Evolutionary conservation across 92 coral and sea anemone species (phyloP), one percentile per base, ranked within the genome.

Genomic region (Actinostola sp.): DNA sequence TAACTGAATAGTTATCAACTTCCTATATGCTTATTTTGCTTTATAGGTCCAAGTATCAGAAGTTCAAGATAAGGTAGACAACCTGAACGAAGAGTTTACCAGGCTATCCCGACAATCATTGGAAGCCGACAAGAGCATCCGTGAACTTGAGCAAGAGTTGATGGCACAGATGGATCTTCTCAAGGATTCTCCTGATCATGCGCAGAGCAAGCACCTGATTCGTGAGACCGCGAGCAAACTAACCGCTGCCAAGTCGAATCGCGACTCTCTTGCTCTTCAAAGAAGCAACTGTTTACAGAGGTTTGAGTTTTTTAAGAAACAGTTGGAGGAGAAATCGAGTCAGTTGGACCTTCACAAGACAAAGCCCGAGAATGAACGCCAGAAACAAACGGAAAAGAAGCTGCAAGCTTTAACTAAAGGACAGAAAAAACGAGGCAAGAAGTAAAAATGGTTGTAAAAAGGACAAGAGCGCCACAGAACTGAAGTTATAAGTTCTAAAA

Each of bases 101-200:
- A 84, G 82, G 50, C 85, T 91, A 21, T 82, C 97, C 66, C 70
- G 84, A 43, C 92, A 95, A 67, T 72, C 93, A 21, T 36, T 91
- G 13, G 99, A 95, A 30, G 82, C 87, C 57, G 85, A 80, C 64
- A 74, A 81, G 58, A 85, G 85, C 76, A 81, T 95, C 35, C 88
- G 89, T 34, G 99, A 91, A 70, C 93, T 95, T 13, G 99, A 95
- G 70, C 92, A 87, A 12, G 99, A 95, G 39, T 69, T 88, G n/a
- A 66, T 92, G 84, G 89, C 93, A 13, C 97, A 95, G 60, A 85
- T 92, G 39, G 97, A 95, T 63, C 86, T 87, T 60, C 76, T 95
- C 12, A 88, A 87, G 60, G 86, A 66, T 35, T 63, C 87, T 50
- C 83, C 92, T 20, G 92, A 88, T 64, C 89, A 85, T 82, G 88